Conservation (phyloP, 2,113 vertebrate genomes). For the Anseranas semipalmata region DNA sequence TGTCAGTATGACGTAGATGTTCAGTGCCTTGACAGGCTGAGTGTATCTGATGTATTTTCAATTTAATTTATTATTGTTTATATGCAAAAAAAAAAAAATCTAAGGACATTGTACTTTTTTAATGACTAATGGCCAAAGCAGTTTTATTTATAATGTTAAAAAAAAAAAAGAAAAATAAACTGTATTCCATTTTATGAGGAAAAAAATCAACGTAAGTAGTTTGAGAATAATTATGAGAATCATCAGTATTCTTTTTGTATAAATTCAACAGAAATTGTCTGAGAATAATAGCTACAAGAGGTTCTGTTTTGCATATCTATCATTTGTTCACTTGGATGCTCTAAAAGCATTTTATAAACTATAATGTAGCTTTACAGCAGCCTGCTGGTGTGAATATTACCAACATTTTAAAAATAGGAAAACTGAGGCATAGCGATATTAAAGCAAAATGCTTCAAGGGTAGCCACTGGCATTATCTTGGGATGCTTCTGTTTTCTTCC, state of each 20-base stretch:
- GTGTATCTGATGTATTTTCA: neutral
- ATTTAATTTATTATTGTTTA: neutral
- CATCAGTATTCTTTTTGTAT: conserved; percentile 31
- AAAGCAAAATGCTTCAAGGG: conserved; percentile 7
- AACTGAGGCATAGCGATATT: conserved; percentile 9
- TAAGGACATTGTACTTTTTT: neutral
- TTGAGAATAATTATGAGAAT: conserved; percentile 35
- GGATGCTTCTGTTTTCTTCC: conserved; percentile 13
- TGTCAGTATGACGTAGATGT: neutral
- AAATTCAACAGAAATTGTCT: conserved; percentile 51
- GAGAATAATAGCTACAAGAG: conserved; percentile 43
- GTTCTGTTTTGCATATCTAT: conserved; percentile 60
- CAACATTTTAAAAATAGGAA: conserved; percentile 15
- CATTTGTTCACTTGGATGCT: conserved; percentile 15
- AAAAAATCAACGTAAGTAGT: neutral
- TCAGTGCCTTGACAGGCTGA: neutral
- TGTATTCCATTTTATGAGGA: neutral
- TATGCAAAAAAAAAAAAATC: neutral
- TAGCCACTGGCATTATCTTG: neutral
- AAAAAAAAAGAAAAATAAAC: neutral
- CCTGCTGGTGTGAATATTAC: conserved; percentile 52
- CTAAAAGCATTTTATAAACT: conserved; percentile 61
- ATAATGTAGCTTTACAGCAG: conserved; percentile 52
- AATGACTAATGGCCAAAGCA: neutral
- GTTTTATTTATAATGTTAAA: neutral